phyloP scores from a whole-genome alignment of 2,888 invertebrate genomes.

The Zhengitettix transpicula region DNA sequence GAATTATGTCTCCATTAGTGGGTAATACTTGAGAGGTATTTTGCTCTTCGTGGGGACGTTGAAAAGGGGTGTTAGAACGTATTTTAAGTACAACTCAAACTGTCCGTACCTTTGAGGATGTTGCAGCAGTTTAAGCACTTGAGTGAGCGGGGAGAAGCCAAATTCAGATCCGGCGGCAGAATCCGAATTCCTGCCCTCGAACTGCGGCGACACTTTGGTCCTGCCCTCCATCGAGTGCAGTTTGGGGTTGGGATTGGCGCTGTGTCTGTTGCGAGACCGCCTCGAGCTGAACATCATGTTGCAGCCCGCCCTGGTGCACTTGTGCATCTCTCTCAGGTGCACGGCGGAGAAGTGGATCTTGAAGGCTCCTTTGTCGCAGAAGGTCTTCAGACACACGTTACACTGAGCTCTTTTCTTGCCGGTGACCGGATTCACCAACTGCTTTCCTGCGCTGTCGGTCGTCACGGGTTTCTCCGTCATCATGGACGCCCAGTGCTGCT shows the following conservation, averaged over 20 bases:
- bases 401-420: constrained; percentile 96
- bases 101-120: too few species aligned
- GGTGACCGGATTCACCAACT: constrained; percentile 81
- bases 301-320: constrained; percentile 96
- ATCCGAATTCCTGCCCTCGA: too few species aligned
- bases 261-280: constrained; percentile 87
- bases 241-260: constrained; percentile 96
- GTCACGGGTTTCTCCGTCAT: constrained; percentile 66
- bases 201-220: constrained; percentile 80
- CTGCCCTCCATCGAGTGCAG: constrained; percentile 88
- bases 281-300: constrained; percentile 99
- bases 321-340: constrained; percentile 97
- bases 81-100: too few species aligned
- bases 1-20: too few species aligned
- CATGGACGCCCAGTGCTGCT: constrained; percentile 47
- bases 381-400: constrained; percentile 94
- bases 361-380: constrained; percentile 98
- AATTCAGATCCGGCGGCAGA: too few species aligned
- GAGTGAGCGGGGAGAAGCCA: too few species aligned
- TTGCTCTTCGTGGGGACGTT: too few species aligned
- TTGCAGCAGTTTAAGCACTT: too few species aligned
- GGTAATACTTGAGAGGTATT: too few species aligned
- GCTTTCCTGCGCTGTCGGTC: constrained; percentile 69
- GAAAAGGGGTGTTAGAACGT: too few species aligned
- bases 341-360: constrained; percentile 99